Base-by-base conservation (phyloP, 2,888 invertebrate species). In the Ganaspis brasiliensis region DNA sequence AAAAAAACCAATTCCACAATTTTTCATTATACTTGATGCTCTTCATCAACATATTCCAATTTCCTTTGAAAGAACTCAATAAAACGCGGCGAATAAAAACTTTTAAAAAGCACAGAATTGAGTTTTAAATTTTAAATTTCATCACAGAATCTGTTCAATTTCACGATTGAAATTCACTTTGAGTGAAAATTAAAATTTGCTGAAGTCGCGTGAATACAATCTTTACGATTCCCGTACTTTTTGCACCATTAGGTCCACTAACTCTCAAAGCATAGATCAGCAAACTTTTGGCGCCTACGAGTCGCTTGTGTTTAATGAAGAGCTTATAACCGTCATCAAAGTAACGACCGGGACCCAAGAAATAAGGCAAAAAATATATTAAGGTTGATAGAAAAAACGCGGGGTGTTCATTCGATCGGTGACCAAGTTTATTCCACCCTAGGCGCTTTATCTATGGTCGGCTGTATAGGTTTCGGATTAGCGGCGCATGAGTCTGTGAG, bases 391-490 rank as follows among this genome's bases (percentile, higher is more conserved):
- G 40, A 49, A 57, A 49, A 59, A 31, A 57, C 14, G 12, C 21
- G 12, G 61, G 59, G 56, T 74, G 19, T 63, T 26, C 56, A 75
- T 52, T 67, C 61, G 63, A 75, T 31, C 35, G 9, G 31, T n/a
- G n/a, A n/a, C n/a, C n/a, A n/a, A n/a, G n/a, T 57, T 40, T 59
- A 57, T 72, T 49, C 37, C 59, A 59, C 61, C 72, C 72, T 71
- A 31, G 40, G 37, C 19, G 49, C 71, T 81, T 82, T 82, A 82
- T 82, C 82, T 59, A 72, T 72, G 55, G 75, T 57, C 59, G 79
- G 83, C 81, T 82, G 76, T 87, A 82, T 85, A 83, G 83, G 81
- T 78, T 85, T 82, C 73, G 87, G 86, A 87, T 87, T 85, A 87
- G 84, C 79, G 74, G 77, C 74, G 78, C 79, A 73, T 71, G n/a